Conservation (phyloP, 2,797 vertebrate species). For the Scomberomorus guttatus region DNA sequence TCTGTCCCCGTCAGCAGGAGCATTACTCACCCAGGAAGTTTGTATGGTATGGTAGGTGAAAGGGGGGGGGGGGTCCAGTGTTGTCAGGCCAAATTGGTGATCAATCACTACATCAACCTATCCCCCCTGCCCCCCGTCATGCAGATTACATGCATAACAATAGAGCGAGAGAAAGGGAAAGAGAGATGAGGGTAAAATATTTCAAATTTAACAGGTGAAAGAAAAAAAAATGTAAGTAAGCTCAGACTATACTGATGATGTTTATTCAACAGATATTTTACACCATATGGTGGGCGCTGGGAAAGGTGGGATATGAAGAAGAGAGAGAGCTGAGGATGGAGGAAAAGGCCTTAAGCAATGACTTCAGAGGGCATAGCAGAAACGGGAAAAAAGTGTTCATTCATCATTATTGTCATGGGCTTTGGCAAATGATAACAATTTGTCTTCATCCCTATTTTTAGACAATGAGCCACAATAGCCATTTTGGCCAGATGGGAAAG, state of each 20-base stretch:
- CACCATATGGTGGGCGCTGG: constrained; percentile 19
- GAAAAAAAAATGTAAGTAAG: constrained; percentile 2
- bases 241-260: constrained; percentile 34
- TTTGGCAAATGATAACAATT: constrained; percentile 99
- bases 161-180: background rate
- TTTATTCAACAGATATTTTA: constrained; percentile 53
- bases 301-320: constrained; percentile 36
- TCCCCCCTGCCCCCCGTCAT: constrained; percentile 79
- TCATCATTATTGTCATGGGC: constrained; percentile 99
- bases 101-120: constrained; percentile 92
- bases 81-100: constrained; percentile 98
- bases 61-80: constrained; percentile 77
- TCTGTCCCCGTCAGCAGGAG: constrained; percentile 93
- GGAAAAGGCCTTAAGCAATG: constrained; percentile 98
- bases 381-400: constrained; percentile 95
- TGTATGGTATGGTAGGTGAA: constrained; percentile 84
- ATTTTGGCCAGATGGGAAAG: constrained; percentile 98
- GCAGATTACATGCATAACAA: constrained; percentile 88
- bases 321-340: constrained; percentile 57
- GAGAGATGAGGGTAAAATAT: background rate
- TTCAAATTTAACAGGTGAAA: constrained; percentile 21
- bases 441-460: constrained; percentile 99
- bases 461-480: constrained; percentile 99
- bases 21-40: constrained; percentile 94
- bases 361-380: constrained; percentile 93